Conservation (phyloP, 2,797 vertebrate species). For the Bovichtus variegatus region DNA sequence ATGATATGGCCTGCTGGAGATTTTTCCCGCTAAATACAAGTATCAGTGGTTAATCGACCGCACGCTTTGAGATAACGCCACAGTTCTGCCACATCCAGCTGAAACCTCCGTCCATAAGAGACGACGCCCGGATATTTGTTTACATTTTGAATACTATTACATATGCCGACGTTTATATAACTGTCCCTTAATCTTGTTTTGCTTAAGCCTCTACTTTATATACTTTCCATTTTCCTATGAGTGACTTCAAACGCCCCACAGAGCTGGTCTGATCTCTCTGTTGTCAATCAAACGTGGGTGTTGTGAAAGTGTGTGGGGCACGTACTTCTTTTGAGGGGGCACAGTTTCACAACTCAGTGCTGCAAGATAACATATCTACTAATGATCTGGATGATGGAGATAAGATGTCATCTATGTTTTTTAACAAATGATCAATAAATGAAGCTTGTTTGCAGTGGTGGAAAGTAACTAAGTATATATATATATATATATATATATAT, state of each 20-base stretch:
- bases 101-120: too few species aligned
- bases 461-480: not conserved
- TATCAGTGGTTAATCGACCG: slow-evolving; percentile 4
- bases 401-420: not conserved
- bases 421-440: not conserved
- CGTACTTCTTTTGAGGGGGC: slow-evolving; percentile 17
- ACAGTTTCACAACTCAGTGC: slow-evolving; percentile 6
- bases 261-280: accelerated
- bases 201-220: not conserved
- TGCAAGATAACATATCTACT: not conserved
- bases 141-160: not conserved
- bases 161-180: too few species aligned
- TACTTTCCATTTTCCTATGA: slow-evolving; percentile 2
- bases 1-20: not conserved
- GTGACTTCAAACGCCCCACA: not conserved
- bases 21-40: not conserved
- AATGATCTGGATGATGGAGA: not conserved
- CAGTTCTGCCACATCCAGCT: not conserved
- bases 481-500: too few species aligned
- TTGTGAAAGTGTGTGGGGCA: not conserved
- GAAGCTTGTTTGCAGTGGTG: not conserved
- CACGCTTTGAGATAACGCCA: slow-evolving; percentile 18
- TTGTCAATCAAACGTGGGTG: not conserved
- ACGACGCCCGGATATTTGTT: not conserved
- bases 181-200: not conserved